Evolutionary conservation across 2,888 invertebrate species (phyloP), one percentile per base, ranked within the genome.

Genomic region (Steinernema scapterisci): DNA sequence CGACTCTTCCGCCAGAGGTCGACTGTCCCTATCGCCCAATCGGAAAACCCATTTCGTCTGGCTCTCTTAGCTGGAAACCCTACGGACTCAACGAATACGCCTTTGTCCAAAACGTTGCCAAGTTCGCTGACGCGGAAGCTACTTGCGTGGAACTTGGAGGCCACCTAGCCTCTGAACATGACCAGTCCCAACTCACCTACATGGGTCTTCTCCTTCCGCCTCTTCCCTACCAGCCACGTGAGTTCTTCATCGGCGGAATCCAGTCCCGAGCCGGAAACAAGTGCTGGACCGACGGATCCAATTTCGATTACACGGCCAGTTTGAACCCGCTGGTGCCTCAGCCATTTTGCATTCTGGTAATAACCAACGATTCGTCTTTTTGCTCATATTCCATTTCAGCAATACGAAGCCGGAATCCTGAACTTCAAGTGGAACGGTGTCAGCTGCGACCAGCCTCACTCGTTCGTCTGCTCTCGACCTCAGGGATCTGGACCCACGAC

Each of bases 121-220:
- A 13, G 1, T 63, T 63, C 25, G 63, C 31, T 16, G 63, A 72
- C 44, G 72, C 72, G 13, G 72, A 72, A 51, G 54, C 54, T 19
- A 54, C 63, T 6, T 72, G 72, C 44, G 72, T n/a, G 43, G 21
- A 43, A n/a, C 27, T 51, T 13, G 72, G 72, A 21, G 72, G 51
- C 7, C 72, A 72, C 27, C 45, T 72, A 19, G 45, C 72, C 2
- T 72, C 72, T 2, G 52, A 52, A 23, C 52, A 52, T 11, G 52
- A 52, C 23, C 11, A 21, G 11, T 19, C 21, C 16, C 21, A 52
- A 23, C 23, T 52, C 19, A 11, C 21, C 21, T 52, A 21, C 23
- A 1, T 52, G 11, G 52, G 52, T 52, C 52, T 52, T 2, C 21
- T 21, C 5, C 19, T 52, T 21, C 52, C 52, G 19, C 52, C 52